A percentile compares a stretch with the other conserved stretches of the same genome.
phyloP scores from a whole-genome alignment of 2,797 vertebrate species.

The Eospalax fontanierii region DNA sequence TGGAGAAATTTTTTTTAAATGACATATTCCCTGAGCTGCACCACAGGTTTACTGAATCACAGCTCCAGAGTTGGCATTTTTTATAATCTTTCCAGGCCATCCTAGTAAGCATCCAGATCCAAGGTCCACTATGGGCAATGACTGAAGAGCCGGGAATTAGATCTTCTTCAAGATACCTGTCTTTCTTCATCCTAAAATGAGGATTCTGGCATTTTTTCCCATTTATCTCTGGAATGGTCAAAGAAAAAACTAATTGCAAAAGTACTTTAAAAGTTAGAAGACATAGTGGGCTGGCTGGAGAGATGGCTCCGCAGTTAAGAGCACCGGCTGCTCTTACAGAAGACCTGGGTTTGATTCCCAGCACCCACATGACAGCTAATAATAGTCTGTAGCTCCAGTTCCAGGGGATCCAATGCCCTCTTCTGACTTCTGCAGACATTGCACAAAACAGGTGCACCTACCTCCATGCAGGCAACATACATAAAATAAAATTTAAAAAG shows the following conservation, averaged over 20 bases:
- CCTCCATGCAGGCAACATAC: too few species aligned
- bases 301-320: too few species aligned
- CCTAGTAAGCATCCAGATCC: slow-evolving; percentile 32
- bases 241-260: slow-evolving; percentile 4
- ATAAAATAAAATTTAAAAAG: too few species aligned
- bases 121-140: not conserved
- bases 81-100: slow-evolving; percentile 12
- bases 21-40: slow-evolving; percentile 26
- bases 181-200: slow-evolving; percentile 50
- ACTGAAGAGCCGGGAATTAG: not conserved
- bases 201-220: not conserved
- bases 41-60: not conserved
- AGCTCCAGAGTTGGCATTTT: not conserved
- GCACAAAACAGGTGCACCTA: too few species aligned
- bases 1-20: slow-evolving; percentile 41
- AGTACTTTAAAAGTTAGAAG: slow-evolving; percentile 45
- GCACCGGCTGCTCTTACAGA: too few species aligned
- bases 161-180: not conserved
- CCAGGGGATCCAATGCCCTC: too few species aligned
- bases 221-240: not conserved
- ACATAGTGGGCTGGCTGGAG: too few species aligned
- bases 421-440: too few species aligned
- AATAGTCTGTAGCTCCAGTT: too few species aligned
- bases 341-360: too few species aligned
- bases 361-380: too few species aligned